phyloP scores from a whole-genome alignment of 2,113 vertebrate species.

The Abramis brama region DNA sequence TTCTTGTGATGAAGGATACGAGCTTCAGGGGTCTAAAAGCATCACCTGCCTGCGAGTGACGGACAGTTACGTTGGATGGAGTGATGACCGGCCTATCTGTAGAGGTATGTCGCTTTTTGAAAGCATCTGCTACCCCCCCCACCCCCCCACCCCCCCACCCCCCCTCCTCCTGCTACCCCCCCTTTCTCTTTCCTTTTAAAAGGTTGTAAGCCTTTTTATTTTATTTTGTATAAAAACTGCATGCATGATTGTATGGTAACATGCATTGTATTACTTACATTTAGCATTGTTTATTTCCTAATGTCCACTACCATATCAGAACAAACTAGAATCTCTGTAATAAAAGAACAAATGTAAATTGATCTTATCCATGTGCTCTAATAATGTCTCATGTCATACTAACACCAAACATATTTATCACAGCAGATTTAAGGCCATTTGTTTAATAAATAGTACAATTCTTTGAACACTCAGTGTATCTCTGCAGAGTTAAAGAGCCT shows the following conservation, averaged over 20 bases:
- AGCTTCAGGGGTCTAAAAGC: slow-evolving; percentile 96
- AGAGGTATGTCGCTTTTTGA: slow-evolving; percentile 79
- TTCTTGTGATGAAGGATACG: slow-evolving; percentile 95
- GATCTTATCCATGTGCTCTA: not conserved
- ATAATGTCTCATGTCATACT: not conserved
- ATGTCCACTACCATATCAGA: not conserved
- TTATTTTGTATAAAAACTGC: not conserved
- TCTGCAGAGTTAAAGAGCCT: not conserved
- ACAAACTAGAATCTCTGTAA: not conserved
- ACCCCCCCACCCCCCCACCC: too few relatives aligned
- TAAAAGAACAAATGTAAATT: not conserved
- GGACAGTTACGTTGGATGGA: slow-evolving; percentile 97
- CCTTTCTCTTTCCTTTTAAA: not conserved
- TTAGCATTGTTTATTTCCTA: not conserved
- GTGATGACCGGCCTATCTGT: slow-evolving; percentile 94
- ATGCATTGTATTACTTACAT: not conserved
- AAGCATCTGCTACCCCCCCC: too few relatives aligned
- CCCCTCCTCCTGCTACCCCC: too few relatives aligned
- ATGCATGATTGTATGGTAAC: not conserved
- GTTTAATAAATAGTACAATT: not conserved
- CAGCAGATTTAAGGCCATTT: not conserved
- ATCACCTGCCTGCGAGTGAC: slow-evolving; percentile 97
- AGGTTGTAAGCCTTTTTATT: not conserved
- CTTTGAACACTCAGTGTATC: not conserved
- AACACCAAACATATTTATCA: not conserved